These are phyloP conservation scores for Neelides sp. DNA, from an alignment of 1,140 invertebrate species.

Conservation along the genomic window DNA sequence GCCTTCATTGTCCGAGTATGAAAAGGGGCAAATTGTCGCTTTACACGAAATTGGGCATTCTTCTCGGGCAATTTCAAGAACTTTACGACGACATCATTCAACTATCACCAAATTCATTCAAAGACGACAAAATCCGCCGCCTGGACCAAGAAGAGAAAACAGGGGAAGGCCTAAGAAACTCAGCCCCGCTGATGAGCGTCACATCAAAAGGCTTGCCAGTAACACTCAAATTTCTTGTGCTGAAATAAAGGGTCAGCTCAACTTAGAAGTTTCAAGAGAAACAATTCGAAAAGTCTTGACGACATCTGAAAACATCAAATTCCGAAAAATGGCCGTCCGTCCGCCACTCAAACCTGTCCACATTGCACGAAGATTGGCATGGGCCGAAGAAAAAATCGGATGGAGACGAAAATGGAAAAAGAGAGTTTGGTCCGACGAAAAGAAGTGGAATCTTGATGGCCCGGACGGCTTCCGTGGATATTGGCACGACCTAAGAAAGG, in stretches of 20 bases:
- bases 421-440: slow-evolving; percentile 27
- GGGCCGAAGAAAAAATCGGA: neutral
- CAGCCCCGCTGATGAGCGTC: too few relatives aligned
- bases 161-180: too few relatives aligned
- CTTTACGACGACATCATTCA: too few relatives aligned
- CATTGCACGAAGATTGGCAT: neutral
- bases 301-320: neutral
- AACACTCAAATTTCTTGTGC: neutral
- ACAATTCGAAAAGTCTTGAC: neutral
- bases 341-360: neutral
- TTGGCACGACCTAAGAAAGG: slow-evolving; percentile 32
- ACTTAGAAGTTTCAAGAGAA: neutral
- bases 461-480: slow-evolving; percentile 29
- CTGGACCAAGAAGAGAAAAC: too few relatives aligned
- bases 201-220: too few relatives aligned
- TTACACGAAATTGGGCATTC: too few relatives aligned
- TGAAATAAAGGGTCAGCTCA: neutral
- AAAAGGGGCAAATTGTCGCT: too few relatives aligned
- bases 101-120: too few relatives aligned
- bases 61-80: too few relatives aligned
- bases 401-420: slow-evolving; percentile 5
- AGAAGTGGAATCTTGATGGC: slow-evolving; percentile 33
- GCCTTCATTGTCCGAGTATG: too few relatives aligned
- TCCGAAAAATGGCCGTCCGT: neutral
- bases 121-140: too few relatives aligned